Evolutionary conservation across 1,140 invertebrate species (phyloP), one percentile per base, ranked within the genome.

Genomic region (Trachymyrmex septentrionalis): DNA sequence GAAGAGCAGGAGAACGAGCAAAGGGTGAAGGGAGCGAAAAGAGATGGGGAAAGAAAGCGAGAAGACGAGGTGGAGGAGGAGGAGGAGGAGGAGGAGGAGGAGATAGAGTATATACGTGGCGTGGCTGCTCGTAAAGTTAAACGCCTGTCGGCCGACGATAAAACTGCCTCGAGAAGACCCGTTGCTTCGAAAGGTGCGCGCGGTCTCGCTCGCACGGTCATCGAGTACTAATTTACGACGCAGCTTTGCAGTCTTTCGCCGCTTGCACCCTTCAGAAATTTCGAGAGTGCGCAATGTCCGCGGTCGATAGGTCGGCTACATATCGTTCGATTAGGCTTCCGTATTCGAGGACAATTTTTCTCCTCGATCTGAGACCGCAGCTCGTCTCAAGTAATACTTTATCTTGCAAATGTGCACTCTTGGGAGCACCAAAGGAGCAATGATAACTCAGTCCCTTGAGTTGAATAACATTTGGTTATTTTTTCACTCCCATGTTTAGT

Each of bases 91-190:
- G 44, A 34, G 71, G 66, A 19, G 85, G 69, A 78, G 59, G 84
- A 82, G 69, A 84, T 88, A 64, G 77, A 87, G 89, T 73, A 86
- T 76, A 88, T 90, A 88, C 85, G 88, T 91, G 92, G 92, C 91
- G 91, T 91, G 93, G 93, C 90, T 88, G 93, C 85, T 95, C 94
- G 94, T 95, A 95, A 95, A 95, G 92, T 94, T 94, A 93, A 94
- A 93, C 91, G 93, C 92, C 92, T 94, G 94, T 95, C 93, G 93
- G 92, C 90, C 92, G 90, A 92, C 93, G 92, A 94, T 94, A 94
- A 94, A 94, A 94, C 92, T 88, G 90, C 91, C 92, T 92, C 86
- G 90, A 92, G 88, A 91, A 87, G 87, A 87, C 91, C 81, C 78
- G 88, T 88, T 63, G 78, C 66, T 72, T 89, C 80, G 86, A 87